phyloP scores from a whole-genome alignment of 2,888 invertebrate genomes.

The Limnephilus marmoratus region DNA sequence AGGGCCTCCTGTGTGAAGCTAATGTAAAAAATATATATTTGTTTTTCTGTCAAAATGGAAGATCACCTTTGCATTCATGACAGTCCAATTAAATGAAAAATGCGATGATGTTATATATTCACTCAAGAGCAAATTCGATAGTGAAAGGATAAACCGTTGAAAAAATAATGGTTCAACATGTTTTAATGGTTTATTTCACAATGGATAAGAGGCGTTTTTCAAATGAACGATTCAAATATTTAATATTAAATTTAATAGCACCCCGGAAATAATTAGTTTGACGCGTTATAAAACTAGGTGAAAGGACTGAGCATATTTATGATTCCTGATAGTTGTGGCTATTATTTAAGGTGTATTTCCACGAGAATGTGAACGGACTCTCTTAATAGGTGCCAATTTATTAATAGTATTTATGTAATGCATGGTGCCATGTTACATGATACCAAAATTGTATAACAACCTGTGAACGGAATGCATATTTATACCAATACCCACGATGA shows the following conservation, averaged over 20 bases:
- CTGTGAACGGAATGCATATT: not conserved
- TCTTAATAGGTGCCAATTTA: not conserved
- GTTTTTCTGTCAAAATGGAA: too few species aligned
- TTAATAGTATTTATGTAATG: not conserved
- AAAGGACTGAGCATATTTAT: not conserved
- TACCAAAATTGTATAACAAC: not conserved
- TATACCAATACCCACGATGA: not conserved
- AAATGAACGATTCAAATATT: not conserved
- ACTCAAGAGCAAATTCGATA: not conserved
- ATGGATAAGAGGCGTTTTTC: not conserved
- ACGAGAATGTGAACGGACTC: not conserved
- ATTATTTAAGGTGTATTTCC: not conserved
- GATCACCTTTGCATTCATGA: not conserved
- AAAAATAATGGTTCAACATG: not conserved
- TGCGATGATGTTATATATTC: not conserved
- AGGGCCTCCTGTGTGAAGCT: too few species aligned
- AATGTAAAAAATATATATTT: too few species aligned
- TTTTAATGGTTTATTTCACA: not conserved
- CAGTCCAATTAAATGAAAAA: not conserved
- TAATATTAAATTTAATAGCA: not conserved
- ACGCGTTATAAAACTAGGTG: not conserved
- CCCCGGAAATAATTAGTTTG: not conserved
- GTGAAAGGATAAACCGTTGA: not conserved
- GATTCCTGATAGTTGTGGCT: not conserved
- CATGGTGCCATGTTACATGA: not conserved